Evolutionary conservation across 2,888 invertebrate species (phyloP).

Genomic region (Blera fallax): DNA sequence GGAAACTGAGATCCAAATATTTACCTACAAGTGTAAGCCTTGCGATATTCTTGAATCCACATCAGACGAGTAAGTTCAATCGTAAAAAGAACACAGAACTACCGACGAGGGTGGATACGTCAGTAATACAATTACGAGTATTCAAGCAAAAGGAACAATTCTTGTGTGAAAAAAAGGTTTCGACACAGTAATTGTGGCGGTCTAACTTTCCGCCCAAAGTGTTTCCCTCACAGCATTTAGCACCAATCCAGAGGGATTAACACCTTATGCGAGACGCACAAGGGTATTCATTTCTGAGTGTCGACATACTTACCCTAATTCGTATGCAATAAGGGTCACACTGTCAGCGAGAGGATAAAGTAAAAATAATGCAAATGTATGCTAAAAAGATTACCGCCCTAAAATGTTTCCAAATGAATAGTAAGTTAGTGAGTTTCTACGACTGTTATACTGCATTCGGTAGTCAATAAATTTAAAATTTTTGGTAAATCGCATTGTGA

Average conservation of each 20-base stretch:
- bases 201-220: slow-evolving; percentile 54
- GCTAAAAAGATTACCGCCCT: slow-evolving; percentile 66
- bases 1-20: slow-evolving; percentile 12
- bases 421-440: slow-evolving; percentile 23
- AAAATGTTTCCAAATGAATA: slow-evolving; percentile 18
- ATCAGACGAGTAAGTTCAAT: slow-evolving; percentile 19
- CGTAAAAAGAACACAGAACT: slow-evolving; percentile 37
- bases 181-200: slow-evolving; percentile 61
- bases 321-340: slow-evolving; percentile 40
- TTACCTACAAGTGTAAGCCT: neutral
- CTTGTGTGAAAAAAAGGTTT: slow-evolving; percentile 20
- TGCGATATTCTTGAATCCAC: neutral
- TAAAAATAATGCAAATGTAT: slow-evolving; percentile 69
- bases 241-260: slow-evolving; percentile 69
- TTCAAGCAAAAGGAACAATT: slow-evolving; percentile 62
- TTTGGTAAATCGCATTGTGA: slow-evolving; percentile 38
- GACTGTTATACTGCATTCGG: neutral
- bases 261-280: slow-evolving; percentile 49
- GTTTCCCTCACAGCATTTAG: slow-evolving; percentile 52
- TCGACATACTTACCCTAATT: slow-evolving; percentile 41
- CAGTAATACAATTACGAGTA: slow-evolving; percentile 46
- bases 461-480: slow-evolving; percentile 47
- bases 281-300: slow-evolving; percentile 15
- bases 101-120: slow-evolving; percentile 16
- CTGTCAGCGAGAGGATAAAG: slow-evolving; percentile 17